Percentiles rank a stretch among this genome's conserved stretches.
phyloP scores from a whole-genome alignment of 1,140 invertebrate genomes.

The Pseudoatta argentina region DNA sequence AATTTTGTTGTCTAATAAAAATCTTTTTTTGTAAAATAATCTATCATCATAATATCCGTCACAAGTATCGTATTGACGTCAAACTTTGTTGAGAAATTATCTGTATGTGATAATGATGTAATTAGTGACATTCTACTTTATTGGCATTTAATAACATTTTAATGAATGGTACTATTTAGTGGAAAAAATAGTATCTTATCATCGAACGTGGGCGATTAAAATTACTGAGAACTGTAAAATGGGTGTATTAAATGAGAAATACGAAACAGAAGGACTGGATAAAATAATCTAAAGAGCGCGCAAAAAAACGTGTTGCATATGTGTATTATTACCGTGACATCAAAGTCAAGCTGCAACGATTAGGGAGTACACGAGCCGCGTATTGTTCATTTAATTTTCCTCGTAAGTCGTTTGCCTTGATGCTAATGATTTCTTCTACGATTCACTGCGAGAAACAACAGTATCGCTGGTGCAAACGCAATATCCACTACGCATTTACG shows the following conservation, averaged over 20 bases:
- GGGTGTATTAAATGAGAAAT: background rate
- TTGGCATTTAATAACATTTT: conserved; percentile 51
- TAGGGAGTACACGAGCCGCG: conserved; percentile 49
- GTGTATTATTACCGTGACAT: conserved; percentile 57
- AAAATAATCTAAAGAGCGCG: conserved; percentile 9
- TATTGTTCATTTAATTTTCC: conserved; percentile 69
- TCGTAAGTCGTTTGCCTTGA: conserved; percentile 71
- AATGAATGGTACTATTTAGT: conserved; percentile 7
- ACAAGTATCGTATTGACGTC: conserved; percentile 40
- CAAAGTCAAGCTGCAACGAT: conserved; percentile 62
- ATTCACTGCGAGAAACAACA: conserved; percentile 35
- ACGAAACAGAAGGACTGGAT: background rate
- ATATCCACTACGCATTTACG: conserved; percentile 23
- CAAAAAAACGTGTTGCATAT: conserved; percentile 22
- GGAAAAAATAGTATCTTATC: background rate
- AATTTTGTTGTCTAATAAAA: background rate
- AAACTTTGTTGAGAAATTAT: conserved; percentile 35
- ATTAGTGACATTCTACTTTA: conserved; percentile 21
- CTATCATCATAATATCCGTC: conserved; percentile 29
- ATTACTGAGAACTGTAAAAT: background rate
- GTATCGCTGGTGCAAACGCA: conserved; percentile 36
- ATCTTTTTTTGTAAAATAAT: background rate
- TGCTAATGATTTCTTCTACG: conserved; percentile 66
- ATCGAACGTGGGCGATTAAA: conserved; percentile 15
- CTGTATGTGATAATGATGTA: conserved; percentile 5